Percentiles rank a stretch among this genome's conserved stretches.
Conservation (phyloP, 2,113 vertebrate species). For the Tychaedon coryphoeus region DNA sequence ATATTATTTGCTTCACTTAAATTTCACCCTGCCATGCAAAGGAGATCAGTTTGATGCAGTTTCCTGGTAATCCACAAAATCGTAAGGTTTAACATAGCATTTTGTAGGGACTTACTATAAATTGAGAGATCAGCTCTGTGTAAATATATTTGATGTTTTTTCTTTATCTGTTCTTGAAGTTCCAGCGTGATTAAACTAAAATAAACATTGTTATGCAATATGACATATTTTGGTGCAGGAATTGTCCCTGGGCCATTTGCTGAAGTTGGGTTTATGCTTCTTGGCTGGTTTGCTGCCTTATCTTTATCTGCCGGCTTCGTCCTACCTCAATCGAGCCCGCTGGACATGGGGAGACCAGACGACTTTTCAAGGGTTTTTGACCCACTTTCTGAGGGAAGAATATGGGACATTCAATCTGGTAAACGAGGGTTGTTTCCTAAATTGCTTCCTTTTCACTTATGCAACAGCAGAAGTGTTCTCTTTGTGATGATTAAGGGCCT, state of each 20-base stretch:
- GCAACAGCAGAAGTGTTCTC: neutral
- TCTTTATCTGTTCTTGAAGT: constrained; percentile 70
- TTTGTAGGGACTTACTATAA: constrained; percentile 73
- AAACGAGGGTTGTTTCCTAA: constrained; percentile 41
- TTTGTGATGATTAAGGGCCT: neutral
- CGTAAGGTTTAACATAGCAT: constrained; percentile 67
- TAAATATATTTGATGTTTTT: constrained; percentile 73
- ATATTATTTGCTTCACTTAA: constrained; percentile 76
- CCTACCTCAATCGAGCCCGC: constrained; percentile 84
- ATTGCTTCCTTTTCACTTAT: neutral
- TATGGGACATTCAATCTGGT: constrained; percentile 98
- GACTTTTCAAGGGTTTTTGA: constrained; percentile 86
- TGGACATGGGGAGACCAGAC: constrained; percentile 99
- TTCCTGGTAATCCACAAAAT: constrained; percentile 75
- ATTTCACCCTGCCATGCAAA: constrained; percentile 73
- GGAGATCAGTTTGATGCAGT: constrained; percentile 73
- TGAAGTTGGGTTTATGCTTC: constrained; percentile 81
- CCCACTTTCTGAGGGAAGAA: constrained; percentile 92
- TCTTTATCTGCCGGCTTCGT: constrained; percentile 88
- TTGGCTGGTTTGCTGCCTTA: constrained; percentile 87
- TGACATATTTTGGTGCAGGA: constrained; percentile 79
- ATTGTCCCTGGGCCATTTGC: constrained; percentile 72
- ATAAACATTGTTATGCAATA: constrained; percentile 48
- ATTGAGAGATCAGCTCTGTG: constrained; percentile 73
- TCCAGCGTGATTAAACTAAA: constrained; percentile 54